Base-by-base conservation (phyloP, 2,797 vertebrate species). In the Melanotaenia pygmaea region DNA sequence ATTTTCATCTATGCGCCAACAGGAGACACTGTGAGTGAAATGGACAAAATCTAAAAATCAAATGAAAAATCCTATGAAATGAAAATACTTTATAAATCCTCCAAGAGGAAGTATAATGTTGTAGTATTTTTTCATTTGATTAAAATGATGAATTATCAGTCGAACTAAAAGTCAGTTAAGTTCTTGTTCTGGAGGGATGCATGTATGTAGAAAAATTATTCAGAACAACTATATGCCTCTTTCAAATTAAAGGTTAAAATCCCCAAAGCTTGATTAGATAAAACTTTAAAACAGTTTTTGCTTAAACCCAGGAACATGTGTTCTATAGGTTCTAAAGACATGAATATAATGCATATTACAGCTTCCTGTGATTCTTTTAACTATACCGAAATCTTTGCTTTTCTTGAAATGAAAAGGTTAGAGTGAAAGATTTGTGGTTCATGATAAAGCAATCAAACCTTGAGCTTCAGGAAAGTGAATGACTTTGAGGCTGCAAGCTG, bases 401-500 rank as follows among this genome's bases (percentile, higher is more conserved):
- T 56, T 30, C 24, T 56, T 56, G 24, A 28, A 5, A 28, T 56
- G 53, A 12, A 28, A 24, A 56, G 26, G 13, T 56, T 24, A 28
- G 5, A 7, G 2, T 28, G 26, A 28, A 56, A 12, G 22, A 14
- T 56, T 14, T 14, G 13, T 56, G 53, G 26, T 13, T 56, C 5
- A 28, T 28, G 6, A 56, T 56, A 16, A 56, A 56, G 24, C 11
- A 1, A 56, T 6, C 26, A 13, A 56, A 56, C 26, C 4, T 12
- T 56, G 5, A 26, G 1, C 5, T 5, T 56, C 14, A 28, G 53
- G n/a, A 30, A 0, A 13, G 24, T 57, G 12, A 3, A 51, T 1
- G 24, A 22, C 68, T 67, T 67, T 37, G 1, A 20, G 60, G 30
- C 40, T 34, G 56, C 40, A 38, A 30, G 13, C 43, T 13, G 76